A percentile compares a stretch with the other conserved stretches of the same genome.
These are phyloP conservation scores for Bombus superbus DNA, from an alignment of 1,140 invertebrate species.

Conservation along the genomic window DNA sequence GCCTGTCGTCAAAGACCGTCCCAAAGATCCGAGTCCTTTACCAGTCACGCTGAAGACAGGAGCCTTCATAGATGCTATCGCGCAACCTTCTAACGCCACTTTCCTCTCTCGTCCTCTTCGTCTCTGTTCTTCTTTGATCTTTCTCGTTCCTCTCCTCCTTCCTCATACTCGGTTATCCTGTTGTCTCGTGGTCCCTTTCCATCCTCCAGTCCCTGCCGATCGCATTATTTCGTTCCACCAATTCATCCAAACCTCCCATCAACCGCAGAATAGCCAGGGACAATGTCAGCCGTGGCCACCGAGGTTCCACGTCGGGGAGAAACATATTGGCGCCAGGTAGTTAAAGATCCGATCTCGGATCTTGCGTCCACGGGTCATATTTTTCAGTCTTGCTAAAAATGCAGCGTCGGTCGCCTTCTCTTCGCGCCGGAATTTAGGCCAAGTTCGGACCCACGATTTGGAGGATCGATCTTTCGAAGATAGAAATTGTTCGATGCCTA, in stretches of 20 bases:
- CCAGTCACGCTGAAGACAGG: constrained; percentile 78
- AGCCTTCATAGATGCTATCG: constrained; percentile 77
- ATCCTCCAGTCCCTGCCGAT: not conserved
- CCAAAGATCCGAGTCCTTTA: constrained; percentile 60
- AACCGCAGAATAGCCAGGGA: constrained; percentile 25
- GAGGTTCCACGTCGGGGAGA: not conserved
- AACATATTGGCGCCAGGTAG: constrained; percentile 12
- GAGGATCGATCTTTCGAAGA: not conserved
- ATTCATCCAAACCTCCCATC: constrained; percentile 47
- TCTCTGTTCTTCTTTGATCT: constrained; percentile 15
- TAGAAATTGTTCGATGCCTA: not conserved
- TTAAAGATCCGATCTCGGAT: constrained; percentile 24
- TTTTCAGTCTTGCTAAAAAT: not conserved
- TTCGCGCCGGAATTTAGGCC: not conserved
- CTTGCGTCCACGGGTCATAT: not conserved
- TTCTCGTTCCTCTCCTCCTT: not conserved
- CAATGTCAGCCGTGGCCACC: constrained; percentile 2
- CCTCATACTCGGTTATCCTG: not conserved
- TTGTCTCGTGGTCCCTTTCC: not conserved
- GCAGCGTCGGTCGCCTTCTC: not conserved
- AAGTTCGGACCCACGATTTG: not conserved
- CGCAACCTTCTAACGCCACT: constrained; percentile 43
- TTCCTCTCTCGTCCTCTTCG: constrained; percentile 15
- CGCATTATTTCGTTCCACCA: constrained; percentile 51
- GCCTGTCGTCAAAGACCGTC: constrained; percentile 75